Evolutionary conservation across 2,113 vertebrate species (phyloP).

Genomic region (Oceanites oceanicus): DNA sequence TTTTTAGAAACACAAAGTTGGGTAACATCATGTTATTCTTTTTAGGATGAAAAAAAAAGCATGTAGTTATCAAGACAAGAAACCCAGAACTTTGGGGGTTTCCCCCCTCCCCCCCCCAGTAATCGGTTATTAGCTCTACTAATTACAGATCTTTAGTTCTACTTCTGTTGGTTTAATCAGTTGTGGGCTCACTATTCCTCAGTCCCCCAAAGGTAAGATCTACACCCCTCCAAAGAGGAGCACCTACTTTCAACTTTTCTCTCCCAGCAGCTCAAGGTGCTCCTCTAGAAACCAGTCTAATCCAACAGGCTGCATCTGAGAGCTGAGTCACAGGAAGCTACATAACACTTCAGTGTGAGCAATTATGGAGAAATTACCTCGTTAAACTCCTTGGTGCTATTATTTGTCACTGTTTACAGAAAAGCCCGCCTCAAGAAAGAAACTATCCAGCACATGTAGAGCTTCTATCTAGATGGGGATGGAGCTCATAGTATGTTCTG

Average conservation of each 20-base stretch:
- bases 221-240: neutral
- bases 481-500: neutral
- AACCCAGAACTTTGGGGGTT: neutral
- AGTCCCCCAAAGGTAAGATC: neutral
- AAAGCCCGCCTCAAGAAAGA: neutral
- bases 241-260: neutral
- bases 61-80: neutral
- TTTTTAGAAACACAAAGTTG: neutral
- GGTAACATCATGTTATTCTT: neutral
- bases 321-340: neutral
- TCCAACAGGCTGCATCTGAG: neutral
- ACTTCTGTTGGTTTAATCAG: neutral
- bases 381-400: neutral
- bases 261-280: neutral
- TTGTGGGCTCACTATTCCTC: neutral
- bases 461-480: neutral
- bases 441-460: neutral
- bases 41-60: neutral
- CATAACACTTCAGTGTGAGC: neutral
- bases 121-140: accelerated
- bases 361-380: neutral
- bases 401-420: neutral
- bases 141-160: neutral
- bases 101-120: too few relatives aligned
- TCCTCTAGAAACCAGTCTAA: neutral